A percentile compares a stretch with the other conserved stretches of the same genome.
Evolutionary conservation across 2,888 invertebrate genomes (phyloP).

Genomic region (Eupithecia tripunctaria): DNA sequence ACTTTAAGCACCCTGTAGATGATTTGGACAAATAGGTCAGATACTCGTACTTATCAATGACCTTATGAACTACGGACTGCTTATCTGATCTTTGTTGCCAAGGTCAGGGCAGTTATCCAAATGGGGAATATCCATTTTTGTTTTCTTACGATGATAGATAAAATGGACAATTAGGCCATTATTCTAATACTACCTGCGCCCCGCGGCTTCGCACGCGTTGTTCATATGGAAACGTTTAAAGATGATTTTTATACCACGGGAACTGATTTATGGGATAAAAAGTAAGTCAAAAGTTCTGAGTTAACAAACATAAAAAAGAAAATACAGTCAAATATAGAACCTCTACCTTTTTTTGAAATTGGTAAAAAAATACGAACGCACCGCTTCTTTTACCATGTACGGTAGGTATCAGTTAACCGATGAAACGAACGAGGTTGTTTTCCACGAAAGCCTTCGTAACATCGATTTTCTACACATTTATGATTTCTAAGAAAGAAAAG

Average conservation of each 20-base stretch:
- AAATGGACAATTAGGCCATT: background rate
- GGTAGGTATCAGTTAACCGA: background rate
- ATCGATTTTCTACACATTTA: slow-evolving; percentile 35
- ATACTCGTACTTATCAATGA: slow-evolving; percentile 1
- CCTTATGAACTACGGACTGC: background rate
- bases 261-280: no score
- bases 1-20: background rate
- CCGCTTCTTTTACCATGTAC: background rate
- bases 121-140: background rate
- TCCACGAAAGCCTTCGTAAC: slow-evolving; percentile 20
- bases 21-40: slow-evolving; percentile 3
- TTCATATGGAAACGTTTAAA: no score
- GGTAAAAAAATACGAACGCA: no score
- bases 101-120: slow-evolving; percentile 3
- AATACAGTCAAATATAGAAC: no score
- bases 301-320: no score
- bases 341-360: no score
- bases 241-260: no score
- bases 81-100: background rate
- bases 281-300: no score
- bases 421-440: slow-evolving; percentile 16
- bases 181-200: no score
- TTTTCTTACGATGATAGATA: background rate
- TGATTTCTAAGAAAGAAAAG: slow-evolving; percentile 20
- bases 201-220: no score